Evolutionary conservation across 2,113 vertebrate species (phyloP), one percentile per base, ranked within the genome.

Genomic region (Saimiri boliviensis): DNA sequence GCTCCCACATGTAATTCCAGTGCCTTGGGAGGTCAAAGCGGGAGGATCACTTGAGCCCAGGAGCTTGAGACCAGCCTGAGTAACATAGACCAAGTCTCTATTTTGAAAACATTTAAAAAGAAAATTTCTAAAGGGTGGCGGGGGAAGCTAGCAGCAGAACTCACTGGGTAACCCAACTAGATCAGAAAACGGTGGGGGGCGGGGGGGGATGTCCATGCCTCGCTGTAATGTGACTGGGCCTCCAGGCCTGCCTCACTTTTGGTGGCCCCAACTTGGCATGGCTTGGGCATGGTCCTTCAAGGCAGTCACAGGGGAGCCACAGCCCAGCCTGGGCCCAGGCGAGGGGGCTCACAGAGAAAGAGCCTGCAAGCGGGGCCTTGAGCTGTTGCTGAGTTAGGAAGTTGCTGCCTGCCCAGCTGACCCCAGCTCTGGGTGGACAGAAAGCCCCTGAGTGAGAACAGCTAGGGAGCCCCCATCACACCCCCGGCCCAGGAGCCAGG

Each of bases 111-210:
- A 63, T 63, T 63, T 52, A 17, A 52, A 52, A 63, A 63, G 5
- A 63, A 63, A 30, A 63, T 14, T 30, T 63, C 27, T 63, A 30
- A 63, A 63, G 12, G 27, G n/a, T n/a, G n/a, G n/a, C n/a, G n/a
- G 60, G 12, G 27, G 1, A 6, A 12, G 13, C 60, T 63, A 6
- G 7, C 23, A n/a, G 45, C 71, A 58, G 35, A 60, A 47, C 3
- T 68, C 20, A 5, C 8, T 4, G 4, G 4, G 13, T 4, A 8
- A 60, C 12, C 52, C 52, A 35, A 7, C 17, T 40, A 32, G 19
- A 3, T 52, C 8, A 3, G 56, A 73, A 83, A 42, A 42, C 0
- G 6, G 7, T 17, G 52, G 16, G 27, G 42, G 23, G 1, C 2
- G 16, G 52, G 16, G 27, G 42, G 23, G 1, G 3, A 20, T 13